Conservation (phyloP, 2,888 invertebrate species). For the Harpalus rufipes region DNA sequence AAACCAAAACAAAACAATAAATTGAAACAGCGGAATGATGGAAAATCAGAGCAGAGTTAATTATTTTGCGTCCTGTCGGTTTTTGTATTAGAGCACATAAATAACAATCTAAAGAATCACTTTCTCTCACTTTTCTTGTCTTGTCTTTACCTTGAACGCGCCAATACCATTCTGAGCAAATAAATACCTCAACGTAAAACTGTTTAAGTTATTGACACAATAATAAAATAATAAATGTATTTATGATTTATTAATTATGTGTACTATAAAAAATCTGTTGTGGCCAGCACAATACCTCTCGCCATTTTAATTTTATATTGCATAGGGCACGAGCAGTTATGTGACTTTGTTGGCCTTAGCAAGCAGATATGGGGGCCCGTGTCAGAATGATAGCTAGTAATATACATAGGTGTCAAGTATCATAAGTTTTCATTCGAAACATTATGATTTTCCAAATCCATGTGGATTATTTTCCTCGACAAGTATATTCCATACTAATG, state of each 20-base stretch:
- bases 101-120: slow-evolving; percentile 48
- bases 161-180: neutral
- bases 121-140: neutral
- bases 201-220: neutral
- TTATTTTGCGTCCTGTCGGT: slow-evolving; percentile 41
- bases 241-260: neutral
- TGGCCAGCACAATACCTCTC: no score
- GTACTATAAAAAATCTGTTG: neutral
- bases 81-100: slow-evolving; percentile 39
- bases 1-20: slow-evolving; percentile 56
- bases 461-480: no score
- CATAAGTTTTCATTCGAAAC: no score
- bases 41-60: slow-evolving; percentile 56
- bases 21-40: slow-evolving; percentile 48
- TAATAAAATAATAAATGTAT: neutral
- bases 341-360: no score
- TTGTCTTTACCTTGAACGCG: neutral
- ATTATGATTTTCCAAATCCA: no score
- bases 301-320: no score
- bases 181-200: neutral
- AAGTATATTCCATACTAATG: no score
- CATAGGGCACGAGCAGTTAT: no score
- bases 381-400: no score
- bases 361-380: no score
- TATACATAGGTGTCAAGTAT: no score